Evolutionary conservation across 2,888 invertebrate species (phyloP), one percentile per base, ranked within the genome.

Genomic region (Trachelus troglodyta): DNA sequence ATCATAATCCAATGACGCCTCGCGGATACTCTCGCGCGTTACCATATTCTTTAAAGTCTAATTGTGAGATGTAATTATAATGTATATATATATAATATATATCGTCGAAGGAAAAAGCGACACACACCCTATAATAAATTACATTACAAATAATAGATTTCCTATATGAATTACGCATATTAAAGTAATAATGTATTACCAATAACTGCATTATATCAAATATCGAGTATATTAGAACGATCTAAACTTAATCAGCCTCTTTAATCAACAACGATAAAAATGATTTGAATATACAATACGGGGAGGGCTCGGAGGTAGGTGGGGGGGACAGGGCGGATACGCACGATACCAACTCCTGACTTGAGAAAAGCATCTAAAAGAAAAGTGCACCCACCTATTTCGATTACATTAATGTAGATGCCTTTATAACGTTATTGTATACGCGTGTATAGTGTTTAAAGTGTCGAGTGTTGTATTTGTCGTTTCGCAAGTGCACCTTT

Each of bases 211-310:
- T 74, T 31, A 76, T 34, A 34, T 34, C 74, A 34, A 74, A 74
- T 74, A 34, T 71, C 71, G 30, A 34, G 35, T 34, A 35, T 74
- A 74, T 34, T 79, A 81, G 76, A 77, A 76, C 56, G 56, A 78
- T 82, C 82, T 84, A 85, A 85, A 81, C 86, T 87, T 85, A 86
- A 88, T 87, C 84, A 88, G 88, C 88, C 87, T 87, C 85, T 86
- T 87, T 81, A 81, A 86, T 83, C 83, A 83, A 83, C 83, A 85
- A 81, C 86, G 85, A 86, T 86, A 86, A 85, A 87, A 86, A 80
- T 85, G 81, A 85, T 83, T 76, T 79, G 79, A 79, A 81, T 81
- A 79, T 80, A 80, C 80, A 80, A 71, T 71, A 71, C 31, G 12
- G 31, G 31, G 30, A 9, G 71, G 33, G 31, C 15, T 56, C 23